Conservation (phyloP, 2,113 vertebrate genomes). For the Megaleporinus macrocephalus region DNA sequence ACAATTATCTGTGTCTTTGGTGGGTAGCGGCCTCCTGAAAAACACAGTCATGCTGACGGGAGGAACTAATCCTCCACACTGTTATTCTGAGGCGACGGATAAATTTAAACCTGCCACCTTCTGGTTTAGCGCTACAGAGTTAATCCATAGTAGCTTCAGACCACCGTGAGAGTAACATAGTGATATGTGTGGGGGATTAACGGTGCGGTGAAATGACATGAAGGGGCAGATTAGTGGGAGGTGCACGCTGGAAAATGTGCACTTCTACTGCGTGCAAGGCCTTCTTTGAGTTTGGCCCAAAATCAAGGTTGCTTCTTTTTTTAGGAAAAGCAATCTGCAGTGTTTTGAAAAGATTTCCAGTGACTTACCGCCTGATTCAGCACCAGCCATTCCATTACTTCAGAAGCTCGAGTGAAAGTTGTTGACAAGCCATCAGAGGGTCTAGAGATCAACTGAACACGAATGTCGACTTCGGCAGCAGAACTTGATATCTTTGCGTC, state of each 20-base stretch:
- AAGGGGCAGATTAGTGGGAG: neutral
- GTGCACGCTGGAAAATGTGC: neutral
- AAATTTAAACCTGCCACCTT: neutral
- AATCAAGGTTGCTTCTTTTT: no score
- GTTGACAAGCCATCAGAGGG: no score
- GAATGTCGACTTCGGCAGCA: no score
- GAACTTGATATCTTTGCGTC: no score
- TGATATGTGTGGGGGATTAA: neutral
- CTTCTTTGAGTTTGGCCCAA: no score
- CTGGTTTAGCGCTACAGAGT: neutral
- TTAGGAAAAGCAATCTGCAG: no score
- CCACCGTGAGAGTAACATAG: neutral
- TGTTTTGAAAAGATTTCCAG: no score
- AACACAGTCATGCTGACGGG: neutral
- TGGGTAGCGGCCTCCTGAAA: neutral
- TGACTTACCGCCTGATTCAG: no score
- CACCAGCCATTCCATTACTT: no score
- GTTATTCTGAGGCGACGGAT: neutral
- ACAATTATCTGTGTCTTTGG: neutral
- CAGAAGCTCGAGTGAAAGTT: no score
- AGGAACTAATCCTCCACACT: neutral
- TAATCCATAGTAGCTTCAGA: neutral
- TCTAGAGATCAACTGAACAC: no score
- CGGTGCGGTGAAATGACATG: neutral
- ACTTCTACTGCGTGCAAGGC: neutral